phyloP scores from a whole-genome alignment of 30 jellyfish, hydroid and myxozoan genomes.

The Aurelia coerulea region DNA sequence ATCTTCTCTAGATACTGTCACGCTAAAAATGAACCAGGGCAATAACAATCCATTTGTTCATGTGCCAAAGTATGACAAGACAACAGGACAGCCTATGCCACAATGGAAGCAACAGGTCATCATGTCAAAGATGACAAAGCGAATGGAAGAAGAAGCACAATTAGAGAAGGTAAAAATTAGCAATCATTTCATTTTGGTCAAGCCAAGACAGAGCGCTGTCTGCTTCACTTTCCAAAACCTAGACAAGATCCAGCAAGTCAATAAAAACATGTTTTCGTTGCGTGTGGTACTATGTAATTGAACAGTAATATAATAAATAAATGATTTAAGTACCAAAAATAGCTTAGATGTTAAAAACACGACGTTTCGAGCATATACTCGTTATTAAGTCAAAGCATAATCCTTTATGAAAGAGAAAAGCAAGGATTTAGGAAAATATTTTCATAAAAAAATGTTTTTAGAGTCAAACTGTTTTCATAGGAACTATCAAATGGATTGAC shows the following conservation, averaged over 20 bases:
- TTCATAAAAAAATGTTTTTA: no score
- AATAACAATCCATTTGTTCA: constrained; percentile 37
- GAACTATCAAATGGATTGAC: no score
- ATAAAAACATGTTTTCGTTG: no score
- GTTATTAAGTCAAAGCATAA: no score
- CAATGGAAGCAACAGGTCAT: constrained; percentile 60
- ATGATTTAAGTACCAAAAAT: no score
- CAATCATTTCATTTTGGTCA: neutral
- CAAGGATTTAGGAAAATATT: no score
- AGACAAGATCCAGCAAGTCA: neutral
- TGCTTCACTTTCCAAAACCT: neutral
- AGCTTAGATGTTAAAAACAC: no score
- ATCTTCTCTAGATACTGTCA: neutral
- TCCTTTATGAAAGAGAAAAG: no score
- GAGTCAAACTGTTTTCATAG: no score
- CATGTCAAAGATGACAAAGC: constrained; percentile 32
- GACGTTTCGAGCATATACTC: no score
- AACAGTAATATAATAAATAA: no score
- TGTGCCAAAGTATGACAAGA: constrained; percentile 46
- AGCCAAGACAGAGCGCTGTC: neutral
- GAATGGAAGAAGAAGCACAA: constrained; percentile 9
- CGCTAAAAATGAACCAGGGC: neutral
- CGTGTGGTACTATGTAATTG: no score
- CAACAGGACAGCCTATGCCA: constrained; percentile 62
- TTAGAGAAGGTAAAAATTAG: neutral